Conservation (phyloP, 2,113 vertebrate genomes). For the Eulemur macaco region DNA sequence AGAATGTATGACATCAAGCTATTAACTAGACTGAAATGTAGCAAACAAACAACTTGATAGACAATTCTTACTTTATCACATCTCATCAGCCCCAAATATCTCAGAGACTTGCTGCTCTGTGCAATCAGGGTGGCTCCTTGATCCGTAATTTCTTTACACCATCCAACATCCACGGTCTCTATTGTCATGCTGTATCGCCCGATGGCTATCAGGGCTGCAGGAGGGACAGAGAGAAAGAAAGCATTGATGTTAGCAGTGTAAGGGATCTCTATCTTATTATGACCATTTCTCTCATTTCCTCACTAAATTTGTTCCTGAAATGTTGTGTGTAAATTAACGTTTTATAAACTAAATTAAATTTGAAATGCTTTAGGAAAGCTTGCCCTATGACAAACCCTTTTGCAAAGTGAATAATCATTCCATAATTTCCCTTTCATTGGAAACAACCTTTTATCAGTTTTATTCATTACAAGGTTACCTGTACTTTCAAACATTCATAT, state of each 20-base stretch:
- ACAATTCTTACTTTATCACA: slow-evolving; percentile 95
- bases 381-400: slow-evolving; percentile 50
- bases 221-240: slow-evolving; percentile 21
- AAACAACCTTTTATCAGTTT: slow-evolving; percentile 55
- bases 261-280: not conserved
- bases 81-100: slow-evolving; percentile 98
- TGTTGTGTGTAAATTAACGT: slow-evolving; percentile 47
- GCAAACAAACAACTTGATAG: not conserved
- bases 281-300: slow-evolving; percentile 45
- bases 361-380: slow-evolving; percentile 61
- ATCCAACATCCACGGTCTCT: slow-evolving; percentile 98
- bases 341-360: slow-evolving; percentile 66
- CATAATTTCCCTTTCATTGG: slow-evolving; percentile 55
- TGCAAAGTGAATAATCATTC: slow-evolving; percentile 60
- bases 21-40: not conserved
- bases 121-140: slow-evolving; percentile 97
- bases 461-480: slow-evolving; percentile 58
- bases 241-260: not conserved
- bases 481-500: slow-evolving; percentile 45
- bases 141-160: slow-evolving; percentile 99
- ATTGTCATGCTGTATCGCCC: slow-evolving; percentile 97
- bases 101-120: slow-evolving; percentile 96
- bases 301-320: slow-evolving; percentile 62
- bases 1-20: not conserved
- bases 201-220: slow-evolving; percentile 96